Percentiles rank a stretch among this genome's conserved stretches.
These are phyloP conservation scores for Calephelis perditalis DNA, from an alignment of 2,888 invertebrate genomes.

Conservation along the genomic window DNA sequence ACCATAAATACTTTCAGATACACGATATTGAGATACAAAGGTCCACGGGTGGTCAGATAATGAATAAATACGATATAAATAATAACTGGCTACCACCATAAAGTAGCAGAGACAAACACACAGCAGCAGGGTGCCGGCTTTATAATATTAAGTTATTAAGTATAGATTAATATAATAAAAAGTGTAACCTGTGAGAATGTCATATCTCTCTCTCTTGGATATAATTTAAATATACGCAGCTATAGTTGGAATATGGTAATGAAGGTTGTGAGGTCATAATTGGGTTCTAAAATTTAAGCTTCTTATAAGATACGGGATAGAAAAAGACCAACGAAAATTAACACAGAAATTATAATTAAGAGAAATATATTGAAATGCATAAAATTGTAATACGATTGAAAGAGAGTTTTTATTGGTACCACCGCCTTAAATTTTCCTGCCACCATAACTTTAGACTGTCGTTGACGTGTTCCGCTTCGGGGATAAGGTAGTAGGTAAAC, in stretches of 20 bases:
- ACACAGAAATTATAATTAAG: no score
- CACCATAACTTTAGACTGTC: no score
- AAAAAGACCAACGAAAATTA: no score
- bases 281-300: no score
- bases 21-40: conserved; percentile 1
- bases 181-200: neutral
- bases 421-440: no score
- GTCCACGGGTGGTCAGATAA: neutral
- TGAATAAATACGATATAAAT: conserved; percentile 2
- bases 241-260: neutral
- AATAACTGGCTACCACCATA: neutral
- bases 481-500: no score
- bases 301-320: no score
- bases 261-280: no score
- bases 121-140: neutral
- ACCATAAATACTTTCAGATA: neutral
- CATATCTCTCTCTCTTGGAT: neutral
- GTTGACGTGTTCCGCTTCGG: no score
- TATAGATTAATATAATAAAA: conserved; percentile 10
- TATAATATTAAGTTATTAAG: conserved; percentile 7
- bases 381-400: no score
- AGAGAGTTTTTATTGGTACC: no score
- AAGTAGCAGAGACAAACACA: neutral
- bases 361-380: no score
- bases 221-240: neutral